These are phyloP conservation scores for Eupithecia exiguata DNA, from an alignment of 2,888 invertebrate species.

Conservation along the genomic window DNA sequence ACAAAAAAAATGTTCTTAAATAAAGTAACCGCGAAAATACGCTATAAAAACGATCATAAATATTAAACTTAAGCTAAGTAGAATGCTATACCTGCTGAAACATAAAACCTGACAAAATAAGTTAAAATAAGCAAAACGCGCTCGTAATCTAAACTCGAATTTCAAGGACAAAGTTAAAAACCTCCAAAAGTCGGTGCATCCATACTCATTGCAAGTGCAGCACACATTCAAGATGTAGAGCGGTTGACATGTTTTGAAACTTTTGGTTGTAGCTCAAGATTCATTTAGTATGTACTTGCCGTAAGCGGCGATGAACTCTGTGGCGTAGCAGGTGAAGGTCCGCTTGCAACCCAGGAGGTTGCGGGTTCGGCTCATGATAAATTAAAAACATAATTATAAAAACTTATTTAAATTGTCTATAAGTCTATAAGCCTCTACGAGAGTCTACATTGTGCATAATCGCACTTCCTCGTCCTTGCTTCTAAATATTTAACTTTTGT, in stretches of 20 bases:
- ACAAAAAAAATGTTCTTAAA: not conserved
- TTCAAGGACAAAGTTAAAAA: conserved; percentile 80
- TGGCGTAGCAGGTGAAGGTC: not conserved
- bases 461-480: no score
- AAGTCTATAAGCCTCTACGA: no score
- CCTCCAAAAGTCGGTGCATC: conserved; percentile 76
- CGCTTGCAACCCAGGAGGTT: not conserved
- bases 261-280: not conserved
- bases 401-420: no score
- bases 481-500: no score
- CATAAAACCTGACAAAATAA: conserved; percentile 16
- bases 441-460: no score
- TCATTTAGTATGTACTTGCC: not conserved
- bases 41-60: conserved; percentile 1
- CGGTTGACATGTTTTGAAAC: not conserved
- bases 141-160: conserved; percentile 81
- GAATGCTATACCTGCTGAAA: conserved; percentile 5
- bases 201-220: conserved; percentile 77
- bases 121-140: conserved; percentile 39
- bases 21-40: not conserved
- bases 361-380: not conserved
- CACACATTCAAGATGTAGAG: conserved; percentile 50
- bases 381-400: no score
- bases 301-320: not conserved
- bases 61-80: conserved; percentile 17